phyloP scores from a whole-genome alignment of 2,113 vertebrate species.

The Rhegmatorhina hoffmannsi region DNA sequence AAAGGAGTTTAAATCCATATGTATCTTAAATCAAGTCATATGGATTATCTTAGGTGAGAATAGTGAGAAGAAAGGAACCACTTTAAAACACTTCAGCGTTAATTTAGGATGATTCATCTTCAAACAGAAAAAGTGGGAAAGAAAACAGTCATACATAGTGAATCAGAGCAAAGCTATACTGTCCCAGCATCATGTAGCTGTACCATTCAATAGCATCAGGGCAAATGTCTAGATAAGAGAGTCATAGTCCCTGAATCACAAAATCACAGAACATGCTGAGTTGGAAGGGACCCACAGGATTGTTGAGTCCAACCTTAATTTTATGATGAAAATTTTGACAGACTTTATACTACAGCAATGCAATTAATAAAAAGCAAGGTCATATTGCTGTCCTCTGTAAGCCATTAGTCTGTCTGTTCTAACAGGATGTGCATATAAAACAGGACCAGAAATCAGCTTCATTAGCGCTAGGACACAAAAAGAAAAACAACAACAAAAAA shows the following conservation, averaged over 20 bases:
- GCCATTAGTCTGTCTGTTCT: slow-evolving; percentile 1
- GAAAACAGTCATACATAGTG: not conserved
- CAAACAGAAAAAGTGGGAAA: not conserved
- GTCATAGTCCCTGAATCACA: not conserved
- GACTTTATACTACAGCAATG: not conserved
- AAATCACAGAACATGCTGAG: not conserved
- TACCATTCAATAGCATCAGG: not conserved
- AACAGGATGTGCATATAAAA: slow-evolving; percentile 25
- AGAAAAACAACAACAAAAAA: not conserved
- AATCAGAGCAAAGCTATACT: not conserved
- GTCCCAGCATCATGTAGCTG: not conserved
- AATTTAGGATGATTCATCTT: not conserved
- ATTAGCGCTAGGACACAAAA: slow-evolving; percentile 3
- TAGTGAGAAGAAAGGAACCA: accelerated
- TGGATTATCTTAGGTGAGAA: not conserved
- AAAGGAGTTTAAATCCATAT: not conserved
- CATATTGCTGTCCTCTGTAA: not conserved
- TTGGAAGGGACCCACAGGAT: not conserved
- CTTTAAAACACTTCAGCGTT: not conserved
- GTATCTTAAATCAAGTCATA: not conserved
- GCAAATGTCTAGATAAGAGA: not conserved
- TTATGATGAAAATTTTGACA: slow-evolving; percentile 40
- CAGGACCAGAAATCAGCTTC: slow-evolving; percentile 15
- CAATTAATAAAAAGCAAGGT: slow-evolving; percentile 16
- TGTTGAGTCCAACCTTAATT: not conserved